Evolutionary conservation across 2,797 vertebrate genomes (phyloP).

Genomic region (Dendrocincla fuliginosa): DNA sequence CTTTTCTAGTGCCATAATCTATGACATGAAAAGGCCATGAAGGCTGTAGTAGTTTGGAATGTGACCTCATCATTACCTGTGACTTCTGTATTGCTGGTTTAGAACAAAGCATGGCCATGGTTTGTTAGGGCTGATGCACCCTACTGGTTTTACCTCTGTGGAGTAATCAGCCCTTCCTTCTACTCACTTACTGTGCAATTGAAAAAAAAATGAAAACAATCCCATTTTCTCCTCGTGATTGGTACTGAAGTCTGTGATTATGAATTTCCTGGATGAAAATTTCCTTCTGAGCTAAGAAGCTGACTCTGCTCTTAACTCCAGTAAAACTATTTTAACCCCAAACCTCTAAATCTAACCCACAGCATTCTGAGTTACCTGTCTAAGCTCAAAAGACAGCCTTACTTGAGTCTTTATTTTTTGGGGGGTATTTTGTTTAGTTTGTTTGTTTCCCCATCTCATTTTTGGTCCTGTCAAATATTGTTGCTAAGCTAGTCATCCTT

Average conservation of each 20-base stretch:
- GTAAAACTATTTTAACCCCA: not conserved
- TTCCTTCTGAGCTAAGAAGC: not conserved
- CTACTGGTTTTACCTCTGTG: not conserved
- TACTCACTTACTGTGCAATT: not conserved
- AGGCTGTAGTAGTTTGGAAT: not conserved
- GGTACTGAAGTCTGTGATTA: not conserved
- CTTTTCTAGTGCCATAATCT: not conserved
- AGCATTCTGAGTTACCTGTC: not conserved
- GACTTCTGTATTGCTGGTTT: not conserved
- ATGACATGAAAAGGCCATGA: not conserved
- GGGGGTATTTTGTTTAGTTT: not conserved
- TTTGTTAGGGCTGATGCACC: not conserved
- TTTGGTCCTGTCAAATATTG: not conserved
- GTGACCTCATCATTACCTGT: not conserved
- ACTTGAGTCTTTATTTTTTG: not conserved
- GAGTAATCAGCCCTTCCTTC: not conserved
- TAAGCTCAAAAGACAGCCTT: not conserved
- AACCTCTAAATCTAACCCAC: not conserved
- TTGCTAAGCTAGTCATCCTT: not conserved
- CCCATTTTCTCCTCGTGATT: not conserved
- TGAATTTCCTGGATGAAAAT: not conserved
- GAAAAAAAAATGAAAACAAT: not conserved
- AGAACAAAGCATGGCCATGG: not conserved
- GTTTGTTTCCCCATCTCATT: not conserved
- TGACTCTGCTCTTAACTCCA: not conserved